Conservation (phyloP, 2,113 vertebrate genomes). For the Otus sunia region DNA sequence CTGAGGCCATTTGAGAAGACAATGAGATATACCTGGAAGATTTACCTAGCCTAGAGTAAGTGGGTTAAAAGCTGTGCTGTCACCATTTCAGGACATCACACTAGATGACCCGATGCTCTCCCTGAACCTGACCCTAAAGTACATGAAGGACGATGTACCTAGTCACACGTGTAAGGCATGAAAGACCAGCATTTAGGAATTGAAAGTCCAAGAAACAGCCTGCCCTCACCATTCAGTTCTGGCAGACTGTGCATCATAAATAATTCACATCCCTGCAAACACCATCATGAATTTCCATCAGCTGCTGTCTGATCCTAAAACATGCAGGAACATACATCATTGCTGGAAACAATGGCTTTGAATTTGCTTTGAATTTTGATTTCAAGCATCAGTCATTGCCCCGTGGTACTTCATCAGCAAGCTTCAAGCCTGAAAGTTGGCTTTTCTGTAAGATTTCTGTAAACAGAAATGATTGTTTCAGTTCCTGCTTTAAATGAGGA, state of each 20-base stretch:
- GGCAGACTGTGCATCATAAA: not conserved
- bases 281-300: conserved; percentile 18
- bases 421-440: not conserved
- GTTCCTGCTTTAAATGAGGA: not conserved
- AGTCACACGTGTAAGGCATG: rapidly evolving
- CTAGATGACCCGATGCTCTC: not conserved
- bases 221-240: not conserved
- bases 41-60: not conserved
- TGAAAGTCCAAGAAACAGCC: not conserved
- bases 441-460: not conserved
- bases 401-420: not conserved
- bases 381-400: not conserved
- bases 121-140: not conserved
- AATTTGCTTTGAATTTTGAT: conserved; percentile 1
- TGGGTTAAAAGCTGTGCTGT: not conserved
- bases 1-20: not conserved
- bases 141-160: not conserved
- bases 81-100: not conserved
- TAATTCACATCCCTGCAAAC: not conserved
- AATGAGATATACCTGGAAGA: not conserved
- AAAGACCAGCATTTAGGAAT: not conserved
- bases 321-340: not conserved
- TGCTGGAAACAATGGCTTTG: not conserved
- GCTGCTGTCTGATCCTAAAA: not conserved
- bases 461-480: not conserved